Conservation (phyloP, 2,113 vertebrate species). For the Alosa alosa region DNA sequence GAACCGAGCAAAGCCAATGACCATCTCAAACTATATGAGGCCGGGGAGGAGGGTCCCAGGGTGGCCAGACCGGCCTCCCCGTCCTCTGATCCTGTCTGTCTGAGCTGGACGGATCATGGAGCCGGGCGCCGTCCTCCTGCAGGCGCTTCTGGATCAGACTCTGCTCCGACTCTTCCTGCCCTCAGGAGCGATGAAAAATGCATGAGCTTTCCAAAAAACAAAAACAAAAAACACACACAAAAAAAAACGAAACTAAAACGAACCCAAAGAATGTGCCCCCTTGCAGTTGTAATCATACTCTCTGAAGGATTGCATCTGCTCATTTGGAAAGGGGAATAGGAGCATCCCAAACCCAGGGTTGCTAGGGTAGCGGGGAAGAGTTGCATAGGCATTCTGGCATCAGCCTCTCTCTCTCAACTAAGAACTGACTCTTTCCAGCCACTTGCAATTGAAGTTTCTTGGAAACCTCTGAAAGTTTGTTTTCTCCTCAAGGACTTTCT, state of each 20-base stretch:
- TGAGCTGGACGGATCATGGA: constrained; percentile 22
- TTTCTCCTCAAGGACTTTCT: background rate
- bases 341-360: background rate
- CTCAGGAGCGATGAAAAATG: constrained; percentile 15
- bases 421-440: background rate
- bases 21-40: background rate
- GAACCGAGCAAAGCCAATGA: background rate
- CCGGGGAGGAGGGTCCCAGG: background rate
- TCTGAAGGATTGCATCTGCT: background rate
- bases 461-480: background rate
- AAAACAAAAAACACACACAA: background rate
- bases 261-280: background rate
- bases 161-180: constrained; percentile 7
- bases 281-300: background rate
- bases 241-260: background rate
- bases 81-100: background rate
- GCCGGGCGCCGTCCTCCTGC: background rate
- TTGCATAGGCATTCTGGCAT: background rate
- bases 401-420: background rate
- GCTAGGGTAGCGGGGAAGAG: background rate
- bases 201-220: background rate
- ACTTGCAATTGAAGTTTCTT: background rate
- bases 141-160: background rate
- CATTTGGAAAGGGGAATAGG: background rate
- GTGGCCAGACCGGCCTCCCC: background rate